Percentiles rank a stretch among this genome's conserved stretches.
Evolutionary conservation across 2,888 invertebrate genomes (phyloP).

Genomic region (Spatulosminthurus flaviceps): DNA sequence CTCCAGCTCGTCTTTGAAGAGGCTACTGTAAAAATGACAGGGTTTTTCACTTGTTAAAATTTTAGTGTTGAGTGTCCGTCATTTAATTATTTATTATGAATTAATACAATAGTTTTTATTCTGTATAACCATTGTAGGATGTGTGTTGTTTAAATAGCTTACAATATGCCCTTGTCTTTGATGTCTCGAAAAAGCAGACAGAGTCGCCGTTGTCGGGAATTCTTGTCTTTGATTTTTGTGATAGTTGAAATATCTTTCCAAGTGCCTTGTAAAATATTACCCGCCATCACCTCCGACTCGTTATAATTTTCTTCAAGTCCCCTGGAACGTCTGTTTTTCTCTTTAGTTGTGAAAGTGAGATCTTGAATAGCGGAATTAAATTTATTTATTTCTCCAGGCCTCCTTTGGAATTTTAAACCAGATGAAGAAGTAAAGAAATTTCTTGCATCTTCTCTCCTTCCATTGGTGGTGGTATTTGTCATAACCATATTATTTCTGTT

Average conservation of each 20-base stretch:
- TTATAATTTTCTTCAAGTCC: slow-evolving; percentile 20
- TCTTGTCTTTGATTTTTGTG: slow-evolving; percentile 34
- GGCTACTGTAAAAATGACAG: slow-evolving; percentile 40
- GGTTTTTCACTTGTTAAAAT: no score
- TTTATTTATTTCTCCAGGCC: slow-evolving; percentile 40
- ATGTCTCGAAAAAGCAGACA: slow-evolving; percentile 47
- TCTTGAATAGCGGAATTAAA: no score
- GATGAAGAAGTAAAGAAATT: neutral
- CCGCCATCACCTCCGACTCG: neutral
- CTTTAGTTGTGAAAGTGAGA: neutral
- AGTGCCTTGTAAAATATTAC: slow-evolving; percentile 40
- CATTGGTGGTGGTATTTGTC: slow-evolving; percentile 47
- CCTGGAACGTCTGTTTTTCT: slow-evolving; percentile 26
- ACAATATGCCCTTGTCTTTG: slow-evolving; percentile 39
- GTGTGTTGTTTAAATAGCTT: slow-evolving; percentile 31
- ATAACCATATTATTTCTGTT: slow-evolving; percentile 49
- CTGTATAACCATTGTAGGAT: no score
- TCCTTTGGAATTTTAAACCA: neutral
- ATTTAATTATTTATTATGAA: no score
- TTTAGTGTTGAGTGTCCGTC: no score
- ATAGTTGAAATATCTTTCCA: slow-evolving; percentile 49
- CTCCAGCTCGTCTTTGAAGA: slow-evolving; percentile 49
- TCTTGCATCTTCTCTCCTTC: slow-evolving; percentile 30
- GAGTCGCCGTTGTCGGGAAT: slow-evolving; percentile 43
- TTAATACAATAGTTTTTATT: no score